Percentiles rank a stretch among this genome's conserved stretches.
phyloP scores from a whole-genome alignment of 2,113 vertebrate genomes.

The Serinus canaria region DNA sequence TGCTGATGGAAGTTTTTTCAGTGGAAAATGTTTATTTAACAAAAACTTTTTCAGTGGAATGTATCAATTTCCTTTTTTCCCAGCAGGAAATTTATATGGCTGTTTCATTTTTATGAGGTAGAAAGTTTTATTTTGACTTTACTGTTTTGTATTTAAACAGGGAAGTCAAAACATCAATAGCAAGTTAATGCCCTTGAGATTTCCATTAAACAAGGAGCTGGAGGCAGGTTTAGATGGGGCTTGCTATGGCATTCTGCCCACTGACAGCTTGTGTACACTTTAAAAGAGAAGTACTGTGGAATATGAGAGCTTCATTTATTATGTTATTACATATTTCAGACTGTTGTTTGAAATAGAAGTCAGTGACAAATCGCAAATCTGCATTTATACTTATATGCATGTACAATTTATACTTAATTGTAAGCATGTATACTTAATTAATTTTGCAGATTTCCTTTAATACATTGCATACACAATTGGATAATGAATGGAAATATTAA shows the following conservation, averaged over 20 bases:
- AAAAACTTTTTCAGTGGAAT: neutral
- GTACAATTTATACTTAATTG: neutral
- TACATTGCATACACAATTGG: neutral
- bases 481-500: neutral
- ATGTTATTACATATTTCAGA: neutral
- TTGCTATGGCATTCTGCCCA: neutral
- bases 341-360: neutral
- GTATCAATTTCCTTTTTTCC: slow-evolving; percentile 12
- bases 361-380: neutral
- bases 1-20: neutral
- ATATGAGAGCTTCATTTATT: neutral
- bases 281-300: neutral
- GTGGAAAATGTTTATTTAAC: neutral
- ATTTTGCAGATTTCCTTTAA: neutral
- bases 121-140: slow-evolving; percentile 13
- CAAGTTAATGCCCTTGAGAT: slow-evolving; percentile 7
- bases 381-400: neutral
- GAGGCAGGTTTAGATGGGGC: neutral
- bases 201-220: slow-evolving; percentile 6
- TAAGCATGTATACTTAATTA: neutral
- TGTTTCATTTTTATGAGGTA: neutral
- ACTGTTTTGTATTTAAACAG: neutral
- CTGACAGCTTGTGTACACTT: neutral
- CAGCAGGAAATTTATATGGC: slow-evolving; percentile 21
- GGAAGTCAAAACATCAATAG: slow-evolving; percentile 29